Base-by-base conservation (phyloP, 2,888 invertebrate genomes). In the Myathropa florea region DNA sequence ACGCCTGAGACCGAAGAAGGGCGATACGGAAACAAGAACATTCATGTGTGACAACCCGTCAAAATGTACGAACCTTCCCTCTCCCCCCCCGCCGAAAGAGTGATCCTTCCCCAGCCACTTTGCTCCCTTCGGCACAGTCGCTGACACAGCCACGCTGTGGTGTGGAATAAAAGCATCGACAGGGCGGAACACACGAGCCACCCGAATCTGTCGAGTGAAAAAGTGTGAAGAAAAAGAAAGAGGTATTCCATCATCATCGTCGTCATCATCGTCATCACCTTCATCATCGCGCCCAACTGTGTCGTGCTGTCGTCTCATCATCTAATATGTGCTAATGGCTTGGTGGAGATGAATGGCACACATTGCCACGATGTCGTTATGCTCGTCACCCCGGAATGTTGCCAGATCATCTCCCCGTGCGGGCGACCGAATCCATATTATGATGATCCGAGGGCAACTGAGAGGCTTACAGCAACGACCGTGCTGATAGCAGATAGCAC, bases 281-380 rank as follows among this genome's bases (percentile, higher is more conserved):
- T 28, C 65, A 67, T 78, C 85, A 82, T 82, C 75, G 82, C 82
- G 75, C 82, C 75, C 78, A 70, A 81, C 77, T 82, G 86, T 83
- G 78, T 82, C 86, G 82, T 86, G 75, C 82, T 86, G 76, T 86
- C 86, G 70, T 65, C 83, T 83, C 86, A 77, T 82, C 83, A 82
- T 83, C 83, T 83, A 83, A 86, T 86, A 83, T 86, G 83, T 83
- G 86, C 86, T 86, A 86, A 86, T 86, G 86, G 86, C 75, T 67
- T 28, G 75, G 63, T 60, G 46, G 78, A 85, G 86, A 86, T 83
- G 86, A 83, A 86, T 82, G 73, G 78, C 83, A 67, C 82, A 86
- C 71, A 79, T 79, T 78, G 75, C 72, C 76, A 68, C 57, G 23
- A 4, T 36, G 57, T 64, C 64, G 21, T 65, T 70, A 60, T 65